Base-by-base conservation (phyloP, 2,797 vertebrate genomes). In the Mus minutoides region DNA sequence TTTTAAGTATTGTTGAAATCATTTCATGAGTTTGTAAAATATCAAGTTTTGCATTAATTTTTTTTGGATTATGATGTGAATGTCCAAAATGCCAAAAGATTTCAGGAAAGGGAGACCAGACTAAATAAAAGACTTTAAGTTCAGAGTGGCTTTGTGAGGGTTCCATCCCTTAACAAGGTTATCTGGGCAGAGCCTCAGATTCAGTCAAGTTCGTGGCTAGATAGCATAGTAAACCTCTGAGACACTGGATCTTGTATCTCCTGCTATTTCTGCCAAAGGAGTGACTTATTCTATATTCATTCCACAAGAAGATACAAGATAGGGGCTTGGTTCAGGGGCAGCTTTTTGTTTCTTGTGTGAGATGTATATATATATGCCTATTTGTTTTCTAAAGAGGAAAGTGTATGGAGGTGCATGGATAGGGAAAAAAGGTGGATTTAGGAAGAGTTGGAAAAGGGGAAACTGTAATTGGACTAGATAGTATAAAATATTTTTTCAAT, bases 1-100 rank as follows among this genome's bases (percentile, higher is more conserved):
- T 83, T 90, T 73, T 67, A 84, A 90, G 29, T 71, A 19, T 9
- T 76, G 22, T 46, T 84, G 67, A 80, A 94, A 93, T 89, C 29
- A 9, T 31, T 16, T 56, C 13, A 69, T 71, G 64, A 29, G 49
- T 92, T 85, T 67, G 10, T 76, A 79, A 29, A 37, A 26, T 43
- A 52, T 43, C 24, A 79, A 58, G 58, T 0, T 2, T 54, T 6
- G 5, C 83, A 14, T 60, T 69, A 22, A 64, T 88, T 29, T 34
- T 62, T 80, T 22, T 40, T 22, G 60, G 87, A 34, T 34, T 37
- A 19, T 54, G 37, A 79, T 6, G 12, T 73, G 12, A 82, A 4
- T 3, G 62, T 94, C 8, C 11, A 75, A 52, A 56, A 80, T 52
- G 3, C 9, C 3, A 43, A 62, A 67, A 69, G 54, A 49, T 79